Percentiles rank a stretch among this genome's conserved stretches.
Evolutionary conservation across 2,113 vertebrate species (phyloP).

Genomic region (Epinephelus lanceolatus): DNA sequence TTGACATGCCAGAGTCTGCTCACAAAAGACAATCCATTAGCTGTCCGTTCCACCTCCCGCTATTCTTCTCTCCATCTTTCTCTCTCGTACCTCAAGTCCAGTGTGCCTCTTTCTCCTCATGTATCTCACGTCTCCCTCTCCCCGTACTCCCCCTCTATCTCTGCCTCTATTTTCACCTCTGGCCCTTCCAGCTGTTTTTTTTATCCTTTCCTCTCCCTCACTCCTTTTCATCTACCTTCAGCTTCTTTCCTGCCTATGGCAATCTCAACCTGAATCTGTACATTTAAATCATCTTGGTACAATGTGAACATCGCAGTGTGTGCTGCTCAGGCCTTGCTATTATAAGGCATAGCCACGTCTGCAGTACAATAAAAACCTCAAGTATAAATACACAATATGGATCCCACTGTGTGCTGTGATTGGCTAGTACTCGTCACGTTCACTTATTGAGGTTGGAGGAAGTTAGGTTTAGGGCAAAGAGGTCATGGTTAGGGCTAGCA

Average conservation of each 20-base stretch:
- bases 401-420: no score
- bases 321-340: not conserved
- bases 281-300: conserved; percentile 13
- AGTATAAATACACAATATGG: not conserved
- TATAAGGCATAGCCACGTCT: not conserved
- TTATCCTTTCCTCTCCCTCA: not conserved
- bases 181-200: conserved; percentile 22
- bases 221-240: conserved; percentile 14
- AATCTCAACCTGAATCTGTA: conserved; percentile 24
- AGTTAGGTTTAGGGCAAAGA: no score
- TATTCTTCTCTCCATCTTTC: conserved; percentile 26
- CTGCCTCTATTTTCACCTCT: conserved; percentile 35
- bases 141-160: not conserved
- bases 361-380: not conserved
- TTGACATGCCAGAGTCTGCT: conserved; percentile 70
- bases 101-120: not conserved
- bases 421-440: no score
- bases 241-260: conserved; percentile 31
- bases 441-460: no score
- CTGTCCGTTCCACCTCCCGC: conserved; percentile 39
- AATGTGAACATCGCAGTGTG: not conserved
- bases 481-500: no score
- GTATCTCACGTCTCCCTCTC: not conserved
- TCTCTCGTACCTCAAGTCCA: conserved; percentile 38
- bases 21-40: conserved; percentile 66